A percentile compares a stretch with the other conserved stretches of the same genome.
phyloP scores from a whole-genome alignment of 2,888 invertebrate species.

The Elysia crispata region DNA sequence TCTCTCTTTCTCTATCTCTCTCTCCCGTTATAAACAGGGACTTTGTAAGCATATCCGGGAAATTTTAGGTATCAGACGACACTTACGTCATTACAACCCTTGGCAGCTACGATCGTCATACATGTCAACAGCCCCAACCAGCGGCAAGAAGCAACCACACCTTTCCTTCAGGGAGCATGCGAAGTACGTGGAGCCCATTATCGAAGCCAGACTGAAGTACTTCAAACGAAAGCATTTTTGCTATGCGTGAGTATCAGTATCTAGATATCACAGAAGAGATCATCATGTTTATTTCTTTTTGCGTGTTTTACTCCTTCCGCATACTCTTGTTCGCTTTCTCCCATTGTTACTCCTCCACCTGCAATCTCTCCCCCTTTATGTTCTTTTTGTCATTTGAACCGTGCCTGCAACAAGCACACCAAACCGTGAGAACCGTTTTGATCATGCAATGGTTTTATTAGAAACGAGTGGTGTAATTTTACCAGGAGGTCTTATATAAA shows the following conservation, averaged over 20 bases:
- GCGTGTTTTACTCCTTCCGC: too few relatives aligned
- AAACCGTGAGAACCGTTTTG: too few relatives aligned
- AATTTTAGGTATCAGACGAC: slow-evolving; percentile 24
- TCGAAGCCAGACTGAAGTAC: slow-evolving; percentile 18
- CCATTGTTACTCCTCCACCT: too few relatives aligned
- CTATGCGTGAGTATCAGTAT: slow-evolving; percentile 30
- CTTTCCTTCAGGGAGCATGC: slow-evolving; percentile 30
- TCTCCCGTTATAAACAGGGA: slow-evolving; percentile 6
- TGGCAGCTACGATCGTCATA: neutral
- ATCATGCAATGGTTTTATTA: too few relatives aligned
- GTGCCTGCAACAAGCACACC: too few relatives aligned
- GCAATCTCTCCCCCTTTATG: too few relatives aligned
- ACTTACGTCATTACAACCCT: neutral
- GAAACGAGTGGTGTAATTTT: too few relatives aligned
- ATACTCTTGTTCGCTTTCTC: too few relatives aligned
- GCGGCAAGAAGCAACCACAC: slow-evolving; percentile 24
- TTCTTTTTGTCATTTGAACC: too few relatives aligned
- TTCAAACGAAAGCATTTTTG: slow-evolving; percentile 36
- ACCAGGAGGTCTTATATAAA: too few relatives aligned
- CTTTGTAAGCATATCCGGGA: slow-evolving; percentile 37
- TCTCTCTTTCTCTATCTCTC: too few relatives aligned
- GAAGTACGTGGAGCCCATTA: neutral
- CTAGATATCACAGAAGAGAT: neutral
- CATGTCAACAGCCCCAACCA: slow-evolving; percentile 14
- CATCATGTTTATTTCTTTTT: too few relatives aligned